These are phyloP conservation scores for Danaus melanippus DNA, from an alignment of 1,140 invertebrate species.

Conservation along the genomic window DNA sequence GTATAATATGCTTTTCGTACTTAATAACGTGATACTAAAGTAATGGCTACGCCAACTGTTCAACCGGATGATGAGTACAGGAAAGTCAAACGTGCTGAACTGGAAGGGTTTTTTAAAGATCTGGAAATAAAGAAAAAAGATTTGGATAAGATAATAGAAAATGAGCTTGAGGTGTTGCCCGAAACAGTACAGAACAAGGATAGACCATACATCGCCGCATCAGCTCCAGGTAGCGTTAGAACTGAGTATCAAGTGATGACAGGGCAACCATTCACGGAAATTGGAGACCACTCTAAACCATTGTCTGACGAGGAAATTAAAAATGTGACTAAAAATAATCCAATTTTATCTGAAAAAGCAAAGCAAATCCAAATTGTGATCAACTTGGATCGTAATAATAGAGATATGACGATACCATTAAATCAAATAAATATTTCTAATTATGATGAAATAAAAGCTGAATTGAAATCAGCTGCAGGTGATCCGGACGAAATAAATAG, in stretches of 20 bases:
- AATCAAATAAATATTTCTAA: constrained; percentile 45
- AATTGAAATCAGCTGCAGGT: constrained; percentile 37
- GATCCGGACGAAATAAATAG: constrained; percentile 38
- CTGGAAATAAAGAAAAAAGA: constrained; percentile 37
- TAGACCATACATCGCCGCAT: constrained; percentile 48
- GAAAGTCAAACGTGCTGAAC: constrained; percentile 45
- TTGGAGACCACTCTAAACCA: constrained; percentile 45
- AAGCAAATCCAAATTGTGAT: constrained; percentile 58
- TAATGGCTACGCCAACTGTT: constrained; percentile 20
- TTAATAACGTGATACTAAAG: constrained; percentile 1
- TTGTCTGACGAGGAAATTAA: constrained; percentile 46
- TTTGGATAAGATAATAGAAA: constrained; percentile 51
- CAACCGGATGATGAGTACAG: constrained; percentile 25
- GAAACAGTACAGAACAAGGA: constrained; percentile 18
- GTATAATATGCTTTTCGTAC: constrained; percentile 7
- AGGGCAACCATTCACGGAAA: constrained; percentile 57
- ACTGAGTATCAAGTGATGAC: constrained; percentile 62
- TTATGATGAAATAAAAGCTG: constrained; percentile 40
- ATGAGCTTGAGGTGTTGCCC: constrained; percentile 46
- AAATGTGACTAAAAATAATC: constrained; percentile 48
- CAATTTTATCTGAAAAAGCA: constrained; percentile 55
- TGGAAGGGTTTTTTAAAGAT: constrained; percentile 50
- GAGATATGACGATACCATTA: constrained; percentile 36
- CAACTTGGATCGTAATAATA: constrained; percentile 25
- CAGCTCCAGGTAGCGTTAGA: constrained; percentile 36